These are phyloP conservation scores for Pachyrhynchus sulphureomaculatus DNA, from an alignment of 1,140 invertebrate species.

Conservation along the genomic window DNA sequence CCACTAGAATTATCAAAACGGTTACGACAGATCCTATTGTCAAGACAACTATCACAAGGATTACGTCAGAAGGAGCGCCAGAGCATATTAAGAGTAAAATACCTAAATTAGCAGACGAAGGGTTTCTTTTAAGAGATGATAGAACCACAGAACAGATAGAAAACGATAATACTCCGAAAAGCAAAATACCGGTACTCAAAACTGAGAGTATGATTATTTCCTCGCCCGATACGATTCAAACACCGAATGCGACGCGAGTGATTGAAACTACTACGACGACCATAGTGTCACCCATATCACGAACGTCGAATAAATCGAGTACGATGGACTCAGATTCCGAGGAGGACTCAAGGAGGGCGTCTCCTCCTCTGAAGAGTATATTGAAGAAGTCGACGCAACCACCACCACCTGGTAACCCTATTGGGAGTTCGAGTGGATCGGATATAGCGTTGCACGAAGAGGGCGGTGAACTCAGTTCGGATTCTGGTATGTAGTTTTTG, in stretches of 20 bases:
- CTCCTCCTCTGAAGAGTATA: slow-evolving; percentile 46
- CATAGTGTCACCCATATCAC: slow-evolving; percentile 40
- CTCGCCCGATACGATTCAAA: slow-evolving; percentile 51
- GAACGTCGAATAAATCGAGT: slow-evolving; percentile 45
- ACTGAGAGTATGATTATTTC: slow-evolving; percentile 48
- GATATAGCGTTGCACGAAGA: slow-evolving; percentile 65
- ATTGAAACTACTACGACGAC: slow-evolving; percentile 36
- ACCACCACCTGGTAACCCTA: slow-evolving; percentile 51
- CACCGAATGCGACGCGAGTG: slow-evolving; percentile 28
- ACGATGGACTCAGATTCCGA: slow-evolving; percentile 50
- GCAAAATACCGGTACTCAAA: slow-evolving; percentile 54
- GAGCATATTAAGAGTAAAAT: slow-evolving; percentile 42
- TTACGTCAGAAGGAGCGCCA: slow-evolving; percentile 33
- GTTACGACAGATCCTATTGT: slow-evolving; percentile 52
- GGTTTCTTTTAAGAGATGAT: neutral
- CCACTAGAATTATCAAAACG: slow-evolving; percentile 46
- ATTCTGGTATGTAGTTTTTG: slow-evolving; percentile 44
- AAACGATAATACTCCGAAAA: slow-evolving; percentile 40
- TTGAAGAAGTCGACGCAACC: slow-evolving; percentile 55
- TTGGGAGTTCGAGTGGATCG: slow-evolving; percentile 64
- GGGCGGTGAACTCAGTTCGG: slow-evolving; percentile 50
- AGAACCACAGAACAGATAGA: slow-evolving; percentile 16
- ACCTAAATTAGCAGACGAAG: slow-evolving; percentile 32
- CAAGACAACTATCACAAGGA: slow-evolving; percentile 47
- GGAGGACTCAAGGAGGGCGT: slow-evolving; percentile 42